Evolutionary conservation across 2,113 vertebrate species (phyloP).

Genomic region (Protomyctophum bolini): DNA sequence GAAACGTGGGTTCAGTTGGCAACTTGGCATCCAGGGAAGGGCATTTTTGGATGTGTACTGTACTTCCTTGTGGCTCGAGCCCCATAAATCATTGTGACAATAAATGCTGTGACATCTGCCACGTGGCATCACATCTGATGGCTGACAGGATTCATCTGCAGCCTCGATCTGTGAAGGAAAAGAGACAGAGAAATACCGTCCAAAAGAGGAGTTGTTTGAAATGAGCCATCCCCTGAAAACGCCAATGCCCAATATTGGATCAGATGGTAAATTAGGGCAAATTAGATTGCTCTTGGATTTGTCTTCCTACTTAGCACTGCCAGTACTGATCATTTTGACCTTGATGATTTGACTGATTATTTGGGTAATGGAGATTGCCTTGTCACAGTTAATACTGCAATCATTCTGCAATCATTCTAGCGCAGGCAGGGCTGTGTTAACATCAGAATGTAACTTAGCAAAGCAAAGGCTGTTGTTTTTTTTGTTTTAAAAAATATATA

Average conservation of each 20-base stretch:
- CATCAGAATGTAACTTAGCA: no score
- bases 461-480: no score
- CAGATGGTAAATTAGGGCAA: slow-evolving; percentile 45
- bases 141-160: slow-evolving; percentile 72
- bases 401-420: no score
- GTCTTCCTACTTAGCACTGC: slow-evolving; percentile 41
- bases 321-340: slow-evolving; percentile 46
- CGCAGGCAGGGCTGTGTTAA: no score
- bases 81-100: slow-evolving; percentile 75
- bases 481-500: no score
- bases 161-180: slow-evolving; percentile 59
- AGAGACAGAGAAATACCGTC: slow-evolving; percentile 42
- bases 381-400: slow-evolving; percentile 1
- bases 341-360: slow-evolving; percentile 35
- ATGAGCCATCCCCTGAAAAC: slow-evolving; percentile 19
- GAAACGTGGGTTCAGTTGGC: slow-evolving; percentile 59
- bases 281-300: slow-evolving; percentile 11
- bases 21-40: slow-evolving; percentile 51
- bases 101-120: slow-evolving; percentile 75
- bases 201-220: slow-evolving; percentile 37
- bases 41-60: slow-evolving; percentile 58
- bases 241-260: slow-evolving; percentile 35
- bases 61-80: slow-evolving; percentile 60
- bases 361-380: neutral
- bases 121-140: slow-evolving; percentile 72